Evolutionary conservation across 1,140 invertebrate genomes (phyloP).

Genomic region (Rhizoglyphus robini): DNA sequence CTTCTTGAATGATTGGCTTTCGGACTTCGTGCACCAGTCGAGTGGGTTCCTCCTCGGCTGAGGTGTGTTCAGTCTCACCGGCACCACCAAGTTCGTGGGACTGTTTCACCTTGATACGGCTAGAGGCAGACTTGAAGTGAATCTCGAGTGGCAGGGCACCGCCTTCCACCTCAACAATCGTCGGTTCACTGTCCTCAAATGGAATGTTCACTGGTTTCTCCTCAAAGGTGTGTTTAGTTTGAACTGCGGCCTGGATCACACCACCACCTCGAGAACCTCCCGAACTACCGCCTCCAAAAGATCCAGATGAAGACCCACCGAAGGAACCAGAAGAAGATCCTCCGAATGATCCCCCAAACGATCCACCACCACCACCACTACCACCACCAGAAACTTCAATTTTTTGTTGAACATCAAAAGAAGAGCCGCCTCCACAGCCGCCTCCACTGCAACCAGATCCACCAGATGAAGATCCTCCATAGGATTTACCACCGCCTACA

Average conservation of each 20-base stretch:
- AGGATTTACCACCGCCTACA: not conserved
- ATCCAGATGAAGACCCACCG: too few relatives aligned
- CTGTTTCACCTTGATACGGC: conserved; percentile 5
- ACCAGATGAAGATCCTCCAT: not conserved
- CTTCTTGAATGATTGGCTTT: not conserved
- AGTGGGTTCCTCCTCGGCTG: conserved; percentile 2
- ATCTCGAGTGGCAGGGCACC: not conserved
- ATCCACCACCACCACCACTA: not conserved
- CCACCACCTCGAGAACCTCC: too few relatives aligned
- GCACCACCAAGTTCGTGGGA: not conserved
- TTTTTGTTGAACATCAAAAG: not conserved
- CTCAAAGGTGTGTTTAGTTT: conserved; percentile 9
- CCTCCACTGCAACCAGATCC: not conserved
- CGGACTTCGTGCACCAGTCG: conserved; percentile 3
- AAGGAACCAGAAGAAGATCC: not conserved
- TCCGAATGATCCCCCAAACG: not conserved
- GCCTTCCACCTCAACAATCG: conserved; percentile 6
- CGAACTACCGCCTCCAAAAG: not conserved
- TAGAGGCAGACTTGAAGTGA: conserved; percentile 13
- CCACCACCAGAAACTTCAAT: not conserved
- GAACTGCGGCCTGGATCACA: not conserved
- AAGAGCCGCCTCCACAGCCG: not conserved
- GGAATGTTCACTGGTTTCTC: not conserved
- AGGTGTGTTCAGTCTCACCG: not conserved
- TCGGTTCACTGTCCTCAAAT: conserved; percentile 6